Conservation (phyloP, 2,113 vertebrate genomes). For the Procavia capensis region DNA sequence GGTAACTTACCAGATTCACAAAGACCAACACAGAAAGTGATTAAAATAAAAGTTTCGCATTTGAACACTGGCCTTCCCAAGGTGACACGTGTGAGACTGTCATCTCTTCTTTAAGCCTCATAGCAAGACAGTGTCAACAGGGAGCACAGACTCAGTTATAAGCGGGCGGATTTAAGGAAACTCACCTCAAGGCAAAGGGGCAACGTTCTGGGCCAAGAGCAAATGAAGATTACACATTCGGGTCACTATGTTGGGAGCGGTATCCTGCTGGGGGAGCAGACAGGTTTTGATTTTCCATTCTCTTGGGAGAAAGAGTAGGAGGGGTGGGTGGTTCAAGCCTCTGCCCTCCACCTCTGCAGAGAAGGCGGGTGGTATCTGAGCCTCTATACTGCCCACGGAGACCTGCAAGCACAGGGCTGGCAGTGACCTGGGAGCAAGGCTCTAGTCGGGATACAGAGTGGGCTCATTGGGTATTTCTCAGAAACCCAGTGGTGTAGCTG, state of each 20-base stretch:
- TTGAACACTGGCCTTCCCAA: slow-evolving; percentile 17
- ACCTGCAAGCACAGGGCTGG: neutral
- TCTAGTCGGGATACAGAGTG: neutral
- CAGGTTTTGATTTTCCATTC: slow-evolving; percentile 1
- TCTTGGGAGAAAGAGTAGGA: neutral
- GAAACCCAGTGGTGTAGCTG: neutral
- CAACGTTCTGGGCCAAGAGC: neutral
- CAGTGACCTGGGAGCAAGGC: neutral
- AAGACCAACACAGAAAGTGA: neutral
- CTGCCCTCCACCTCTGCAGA: neutral
- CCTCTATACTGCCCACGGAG: neutral
- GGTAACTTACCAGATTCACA: slow-evolving; percentile 8
- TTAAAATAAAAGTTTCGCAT: slow-evolving; percentile 9
- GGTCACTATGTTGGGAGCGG: neutral
- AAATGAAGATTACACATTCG: neutral
- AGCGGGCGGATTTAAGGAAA: neutral
- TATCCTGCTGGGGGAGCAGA: neutral
- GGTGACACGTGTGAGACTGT: neutral
- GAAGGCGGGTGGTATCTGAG: neutral
- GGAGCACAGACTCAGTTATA: neutral
- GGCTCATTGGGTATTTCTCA: slow-evolving; percentile 43
- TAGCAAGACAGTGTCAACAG: neutral
- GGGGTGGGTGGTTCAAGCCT: neutral
- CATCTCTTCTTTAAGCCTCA: neutral
- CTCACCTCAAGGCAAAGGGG: neutral